A percentile compares a stretch with the other conserved stretches of the same genome.
Evolutionary conservation across 2,797 vertebrate species (phyloP).

Genomic region (Notolabrus celidotus): DNA sequence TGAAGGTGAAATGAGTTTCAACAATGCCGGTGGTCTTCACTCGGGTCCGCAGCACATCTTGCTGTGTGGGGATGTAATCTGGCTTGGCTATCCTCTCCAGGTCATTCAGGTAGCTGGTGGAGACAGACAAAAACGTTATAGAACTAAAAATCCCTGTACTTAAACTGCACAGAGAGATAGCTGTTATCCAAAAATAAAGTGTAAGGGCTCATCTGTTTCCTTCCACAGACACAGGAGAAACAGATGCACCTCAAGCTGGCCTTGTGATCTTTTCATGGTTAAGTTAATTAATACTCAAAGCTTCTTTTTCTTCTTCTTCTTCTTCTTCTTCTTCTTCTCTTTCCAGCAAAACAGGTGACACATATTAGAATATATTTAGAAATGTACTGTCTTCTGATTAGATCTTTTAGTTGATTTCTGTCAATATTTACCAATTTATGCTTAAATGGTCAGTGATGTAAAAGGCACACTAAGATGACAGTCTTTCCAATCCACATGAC

Average conservation of each 20-base stretch:
- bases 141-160: background rate
- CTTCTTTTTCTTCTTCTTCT: too few species aligned
- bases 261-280: too few species aligned
- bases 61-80: conserved; percentile 96
- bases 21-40: conserved; percentile 99
- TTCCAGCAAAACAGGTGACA: too few species aligned
- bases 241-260: conserved; percentile 13
- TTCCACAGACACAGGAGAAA: conserved; percentile 17
- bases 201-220: conserved; percentile 14
- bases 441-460: background rate
- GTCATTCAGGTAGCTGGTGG: conserved; percentile 94
- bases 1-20: conserved; percentile 99
- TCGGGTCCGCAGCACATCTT: conserved; percentile 95
- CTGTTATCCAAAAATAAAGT: too few species aligned
- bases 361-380: too few species aligned
- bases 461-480: background rate
- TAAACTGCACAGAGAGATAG: too few species aligned
- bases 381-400: too few species aligned
- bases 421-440: too few species aligned
- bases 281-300: too few species aligned
- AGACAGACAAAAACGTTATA: conserved; percentile 17
- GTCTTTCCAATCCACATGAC: background rate
- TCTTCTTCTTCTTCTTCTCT: too few species aligned
- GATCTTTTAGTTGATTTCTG: too few species aligned
- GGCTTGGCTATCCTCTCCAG: conserved; percentile 94